Evolutionary conservation across 23 tunicate species (phyloP).

Genomic region (Ascidia mentula): DNA sequence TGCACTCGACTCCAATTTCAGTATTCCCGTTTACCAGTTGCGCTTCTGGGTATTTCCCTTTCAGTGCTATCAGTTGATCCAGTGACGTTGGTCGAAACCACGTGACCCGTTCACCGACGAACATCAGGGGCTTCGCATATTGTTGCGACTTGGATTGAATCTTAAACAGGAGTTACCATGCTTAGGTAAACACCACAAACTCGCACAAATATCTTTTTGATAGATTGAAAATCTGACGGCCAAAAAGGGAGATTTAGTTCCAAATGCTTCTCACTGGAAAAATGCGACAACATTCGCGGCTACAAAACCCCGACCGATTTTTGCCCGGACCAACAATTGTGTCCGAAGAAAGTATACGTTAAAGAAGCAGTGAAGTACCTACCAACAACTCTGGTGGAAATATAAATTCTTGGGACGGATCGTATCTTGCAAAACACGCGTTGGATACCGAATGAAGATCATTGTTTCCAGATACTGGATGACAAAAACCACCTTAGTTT

Average conservation of each 20-base stretch:
- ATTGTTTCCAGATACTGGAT: background rate
- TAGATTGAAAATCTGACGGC: no score
- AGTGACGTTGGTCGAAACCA: constrained; percentile 81
- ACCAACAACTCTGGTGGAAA: constrained; percentile 86
- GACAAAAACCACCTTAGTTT: no score
- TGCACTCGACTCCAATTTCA: constrained; percentile 83
- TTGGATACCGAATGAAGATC: constrained; percentile 5
- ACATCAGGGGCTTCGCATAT: constrained; percentile 29
- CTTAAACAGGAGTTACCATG: no score
- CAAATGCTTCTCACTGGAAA: no score
- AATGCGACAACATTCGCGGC: no score
- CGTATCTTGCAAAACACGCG: constrained; percentile 25
- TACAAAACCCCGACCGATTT: no score
- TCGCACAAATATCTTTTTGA: no score
- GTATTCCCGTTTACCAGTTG: constrained; percentile 86
- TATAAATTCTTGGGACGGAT: constrained; percentile 79
- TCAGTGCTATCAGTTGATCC: constrained; percentile 50
- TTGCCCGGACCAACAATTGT: no score
- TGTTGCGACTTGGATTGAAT: background rate
- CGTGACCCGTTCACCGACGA: constrained; percentile 71
- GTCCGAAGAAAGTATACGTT: no score
- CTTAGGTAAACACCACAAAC: no score
- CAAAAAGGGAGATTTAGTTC: no score
- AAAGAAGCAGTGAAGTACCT: background rate
- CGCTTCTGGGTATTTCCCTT: constrained; percentile 57